Percentiles rank a stretch among this genome's conserved stretches.
These are phyloP conservation scores for Calidris pygmaea DNA, from an alignment of 2,113 vertebrate genomes.

Conservation along the genomic window DNA sequence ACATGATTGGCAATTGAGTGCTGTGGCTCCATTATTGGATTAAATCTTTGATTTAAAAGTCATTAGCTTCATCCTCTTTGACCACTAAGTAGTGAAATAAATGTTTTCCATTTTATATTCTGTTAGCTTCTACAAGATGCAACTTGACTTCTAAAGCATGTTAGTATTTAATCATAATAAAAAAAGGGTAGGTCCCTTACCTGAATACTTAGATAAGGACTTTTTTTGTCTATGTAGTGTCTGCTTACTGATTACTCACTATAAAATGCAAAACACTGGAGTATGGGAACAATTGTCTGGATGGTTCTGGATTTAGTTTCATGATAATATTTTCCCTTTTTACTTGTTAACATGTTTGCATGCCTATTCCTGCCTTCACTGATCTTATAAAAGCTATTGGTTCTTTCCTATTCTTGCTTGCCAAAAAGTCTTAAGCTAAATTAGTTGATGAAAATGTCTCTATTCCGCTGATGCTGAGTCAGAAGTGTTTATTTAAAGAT, in stretches of 20 bases:
- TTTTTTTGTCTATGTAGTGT: background rate
- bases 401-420: constrained; percentile 29
- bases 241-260: constrained; percentile 40
- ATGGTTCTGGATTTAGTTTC: constrained; percentile 16
- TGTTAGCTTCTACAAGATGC: background rate
- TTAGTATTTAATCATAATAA: background rate
- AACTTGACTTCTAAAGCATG: background rate
- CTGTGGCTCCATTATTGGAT: background rate
- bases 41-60: background rate
- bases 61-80: constrained; percentile 10
- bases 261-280: background rate
- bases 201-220: background rate
- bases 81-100: constrained; percentile 1
- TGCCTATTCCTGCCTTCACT: constrained; percentile 48
- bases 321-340: constrained; percentile 35
- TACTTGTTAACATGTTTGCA: constrained; percentile 1
- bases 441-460: constrained; percentile 55
- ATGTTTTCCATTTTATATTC: background rate
- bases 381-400: background rate
- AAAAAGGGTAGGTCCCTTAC: background rate
- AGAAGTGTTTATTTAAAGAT: constrained; percentile 60
- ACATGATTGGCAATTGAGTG: background rate
- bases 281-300: constrained; percentile 35
- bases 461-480: constrained; percentile 55
- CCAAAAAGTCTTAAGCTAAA: constrained; percentile 49